A percentile compares a stretch with the other conserved stretches of the same genome.
Conservation (phyloP, 2,113 vertebrate species). For the Mirza zaza region DNA sequence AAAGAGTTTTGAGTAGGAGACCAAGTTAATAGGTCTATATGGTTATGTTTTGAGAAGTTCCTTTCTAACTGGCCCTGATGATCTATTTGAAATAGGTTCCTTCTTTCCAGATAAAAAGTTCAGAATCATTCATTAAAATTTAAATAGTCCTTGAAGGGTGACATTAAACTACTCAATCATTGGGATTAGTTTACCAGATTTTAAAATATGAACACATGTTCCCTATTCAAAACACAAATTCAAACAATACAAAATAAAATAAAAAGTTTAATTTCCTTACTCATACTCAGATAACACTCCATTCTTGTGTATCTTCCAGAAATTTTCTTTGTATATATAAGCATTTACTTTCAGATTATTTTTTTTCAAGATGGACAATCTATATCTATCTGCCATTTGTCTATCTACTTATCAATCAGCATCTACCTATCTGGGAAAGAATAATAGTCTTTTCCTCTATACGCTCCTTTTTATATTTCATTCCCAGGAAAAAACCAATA, state of each 20-base stretch:
- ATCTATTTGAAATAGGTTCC: conserved; percentile 2
- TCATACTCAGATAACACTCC: neutral
- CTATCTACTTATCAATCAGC: neutral
- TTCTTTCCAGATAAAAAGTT: conserved; percentile 25
- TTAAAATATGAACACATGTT: neutral
- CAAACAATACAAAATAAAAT: neutral
- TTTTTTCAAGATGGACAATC: neutral
- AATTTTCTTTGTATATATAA: neutral
- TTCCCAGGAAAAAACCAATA: neutral
- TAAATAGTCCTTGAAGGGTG: neutral
- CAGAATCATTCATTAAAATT: neutral
- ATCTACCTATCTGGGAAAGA: neutral
- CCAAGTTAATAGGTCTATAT: neutral
- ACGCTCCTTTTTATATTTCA: neutral
- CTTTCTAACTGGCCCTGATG: neutral
- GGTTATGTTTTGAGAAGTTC: neutral
- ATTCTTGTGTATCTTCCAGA: neutral
- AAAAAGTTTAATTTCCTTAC: neutral
- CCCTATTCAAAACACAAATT: neutral
- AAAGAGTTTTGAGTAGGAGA: neutral
- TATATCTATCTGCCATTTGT: neutral
- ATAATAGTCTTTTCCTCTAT: neutral
- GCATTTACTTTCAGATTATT: neutral
- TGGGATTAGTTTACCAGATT: conserved; percentile 2
- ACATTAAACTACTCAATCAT: neutral